A percentile compares a stretch with the other conserved stretches of the same genome.
Evolutionary conservation across 2,888 invertebrate genomes (phyloP).

Genomic region (Xiphydria camelus): DNA sequence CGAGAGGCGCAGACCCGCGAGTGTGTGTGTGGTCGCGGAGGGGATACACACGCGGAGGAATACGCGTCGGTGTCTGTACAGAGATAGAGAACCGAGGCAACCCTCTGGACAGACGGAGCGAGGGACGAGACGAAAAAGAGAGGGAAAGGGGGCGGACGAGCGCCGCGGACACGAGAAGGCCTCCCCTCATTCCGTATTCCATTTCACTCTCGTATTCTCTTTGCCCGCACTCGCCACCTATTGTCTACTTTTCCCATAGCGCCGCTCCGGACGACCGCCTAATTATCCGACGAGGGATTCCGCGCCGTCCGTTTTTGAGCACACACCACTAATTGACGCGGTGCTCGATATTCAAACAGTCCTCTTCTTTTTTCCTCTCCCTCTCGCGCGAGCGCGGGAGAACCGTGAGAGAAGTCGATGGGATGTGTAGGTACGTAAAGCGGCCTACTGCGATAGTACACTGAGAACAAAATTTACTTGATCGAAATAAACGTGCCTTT

Average conservation of each 20-base stretch:
- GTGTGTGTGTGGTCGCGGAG: constrained; percentile 1
- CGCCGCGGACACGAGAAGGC: constrained; percentile 33
- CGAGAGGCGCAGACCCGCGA: neutral
- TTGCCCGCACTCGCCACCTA: constrained; percentile 43
- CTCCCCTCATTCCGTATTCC: constrained; percentile 53
- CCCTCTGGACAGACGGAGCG: neutral
- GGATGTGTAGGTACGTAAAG: too few species aligned
- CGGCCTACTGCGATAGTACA: too few species aligned
- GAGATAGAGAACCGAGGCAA: neutral
- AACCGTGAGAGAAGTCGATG: too few species aligned
- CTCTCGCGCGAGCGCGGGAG: too few species aligned
- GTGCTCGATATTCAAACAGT: constrained; percentile 22
- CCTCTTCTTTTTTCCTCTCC: too few species aligned
- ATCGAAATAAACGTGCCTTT: too few species aligned
- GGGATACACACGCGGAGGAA: constrained; percentile 8
- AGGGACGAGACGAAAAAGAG: constrained; percentile 20
- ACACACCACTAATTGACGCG: constrained; percentile 37
- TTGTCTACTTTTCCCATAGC: constrained; percentile 48
- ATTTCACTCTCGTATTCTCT: constrained; percentile 54
- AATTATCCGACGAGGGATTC: constrained; percentile 28
- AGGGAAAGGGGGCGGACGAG: constrained; percentile 27
- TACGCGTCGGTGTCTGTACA: neutral
- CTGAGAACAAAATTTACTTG: too few species aligned
- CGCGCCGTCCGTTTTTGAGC: constrained; percentile 14
- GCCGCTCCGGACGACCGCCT: constrained; percentile 22